phyloP scores from a whole-genome alignment of 2,113 vertebrate species.

The Scartelaos histophorus region DNA sequence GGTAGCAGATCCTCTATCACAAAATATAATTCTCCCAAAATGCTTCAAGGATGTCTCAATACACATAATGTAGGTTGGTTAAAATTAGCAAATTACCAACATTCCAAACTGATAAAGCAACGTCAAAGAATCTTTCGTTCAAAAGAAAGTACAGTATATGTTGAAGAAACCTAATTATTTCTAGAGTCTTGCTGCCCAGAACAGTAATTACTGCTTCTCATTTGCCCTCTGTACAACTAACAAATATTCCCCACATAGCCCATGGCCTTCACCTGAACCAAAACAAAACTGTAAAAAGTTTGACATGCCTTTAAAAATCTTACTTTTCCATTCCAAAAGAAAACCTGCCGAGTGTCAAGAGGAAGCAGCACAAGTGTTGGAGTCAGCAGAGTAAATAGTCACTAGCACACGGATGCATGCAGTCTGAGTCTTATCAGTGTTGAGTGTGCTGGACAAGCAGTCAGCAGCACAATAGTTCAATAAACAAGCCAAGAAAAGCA shows the following conservation, averaged over 20 bases:
- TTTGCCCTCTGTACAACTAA: not conserved
- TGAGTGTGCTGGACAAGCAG: not conserved
- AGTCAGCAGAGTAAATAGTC: slow-evolving; percentile 28
- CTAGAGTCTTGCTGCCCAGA: slow-evolving; percentile 13
- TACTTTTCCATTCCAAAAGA: slow-evolving; percentile 20
- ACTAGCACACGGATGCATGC: slow-evolving; percentile 14
- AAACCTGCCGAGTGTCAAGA: slow-evolving; percentile 24
- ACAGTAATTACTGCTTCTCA: slow-evolving; percentile 9
- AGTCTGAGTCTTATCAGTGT: not conserved
- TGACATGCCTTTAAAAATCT: slow-evolving; percentile 29
- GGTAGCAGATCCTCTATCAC: too few species aligned
- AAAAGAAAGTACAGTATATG: slow-evolving; percentile 1
- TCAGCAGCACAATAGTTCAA: not conserved
- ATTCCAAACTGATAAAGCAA: not conserved
- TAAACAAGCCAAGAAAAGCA: not conserved
- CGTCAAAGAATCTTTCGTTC: not conserved
- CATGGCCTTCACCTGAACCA: slow-evolving; percentile 44
- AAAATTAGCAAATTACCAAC: not conserved
- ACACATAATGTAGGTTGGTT: not conserved
- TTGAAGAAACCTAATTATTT: slow-evolving; percentile 34
- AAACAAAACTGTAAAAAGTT: slow-evolving; percentile 13
- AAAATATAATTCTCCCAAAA: too few species aligned
- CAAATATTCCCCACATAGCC: not conserved
- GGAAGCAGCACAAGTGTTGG: slow-evolving; percentile 26
- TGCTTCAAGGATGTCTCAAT: not conserved